Evolutionary conservation across 1,140 invertebrate genomes (phyloP), one percentile per base, ranked within the genome.

Genomic region (Drosophila gunungcola): DNA sequence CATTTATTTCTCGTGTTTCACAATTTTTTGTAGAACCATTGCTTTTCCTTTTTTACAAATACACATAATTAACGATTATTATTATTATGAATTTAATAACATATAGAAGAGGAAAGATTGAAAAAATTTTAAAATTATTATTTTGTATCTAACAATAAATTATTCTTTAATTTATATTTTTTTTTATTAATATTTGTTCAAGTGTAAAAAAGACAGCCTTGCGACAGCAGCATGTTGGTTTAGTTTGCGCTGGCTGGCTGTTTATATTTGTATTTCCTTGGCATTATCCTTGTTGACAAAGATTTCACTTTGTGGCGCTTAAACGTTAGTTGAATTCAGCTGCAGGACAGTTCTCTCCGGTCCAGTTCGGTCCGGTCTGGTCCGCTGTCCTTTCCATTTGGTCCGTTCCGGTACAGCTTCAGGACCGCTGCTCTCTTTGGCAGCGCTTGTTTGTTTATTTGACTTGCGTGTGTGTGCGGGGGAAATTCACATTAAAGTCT

Each of bases 241-340:
- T 78, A 89, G 85, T 89, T 89, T 89, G 84, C 80, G 84, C 80
- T 89, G 72, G 84, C 80, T 78, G 82, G 80, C 84, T 89, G 84
- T 89, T 89, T 89, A 89, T 89, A 89, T 89, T 89, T 89, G 84
- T 89, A 89, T 89, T 89, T 89, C 84, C 84, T 89, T 89, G 85
- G 84, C 80, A 89, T 89, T 89, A 89, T 89, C 84, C 84, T 78
- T 89, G 84, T 89, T 89, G 84, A 89, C 84, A 89, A 89, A 89
- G 84, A 89, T 89, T 89, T 89, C 84, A 89, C 84, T 89, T 89
- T 89, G 84, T 89, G 84, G 84, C 84, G 85, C 84, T 89, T 84
- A 89, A 88, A 89, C 83, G 85, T 89, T 89, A 75, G 84, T 78
- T 80, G 84, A 82, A 88, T 86, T 68, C 77, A 60, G 78, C 83